Evolutionary conservation across 2,888 invertebrate genomes (phyloP), one percentile per base, ranked within the genome.

Genomic region (Elysia crispata): DNA sequence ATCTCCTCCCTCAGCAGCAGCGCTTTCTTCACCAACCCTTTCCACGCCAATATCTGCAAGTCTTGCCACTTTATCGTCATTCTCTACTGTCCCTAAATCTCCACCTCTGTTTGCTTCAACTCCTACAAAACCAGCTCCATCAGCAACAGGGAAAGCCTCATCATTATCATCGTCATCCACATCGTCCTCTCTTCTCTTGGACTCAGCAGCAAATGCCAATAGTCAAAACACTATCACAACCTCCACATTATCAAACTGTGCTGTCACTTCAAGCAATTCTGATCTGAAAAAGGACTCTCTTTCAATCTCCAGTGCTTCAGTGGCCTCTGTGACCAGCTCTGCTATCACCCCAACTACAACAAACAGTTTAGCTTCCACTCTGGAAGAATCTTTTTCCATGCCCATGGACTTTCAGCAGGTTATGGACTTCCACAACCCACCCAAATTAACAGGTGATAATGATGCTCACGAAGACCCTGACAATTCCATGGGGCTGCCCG

Each of bases 401-500:
- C 60, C 75, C n/a, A 76, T 80, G 64, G 80, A 80, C 11, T 80
- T 80, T 31, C 69, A 75, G 15, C 72, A 76, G 20, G 80, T 76
- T 31, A 72, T 80, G 72, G 80, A 80, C 30, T 80, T 80, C 28
- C 80, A 80, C 67, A 76, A 72, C 70, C 72, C 80, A 13, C 76
- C 80, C 18, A 80, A 80, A 33, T 72, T 80, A 8, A 54, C 73
- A 23, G 60, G 60, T 6, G 23, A 60, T 18, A 41, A 3, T 41
- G 80, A 80, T 30, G 30, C 64, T 18, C 76, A 80, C 49, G 80
- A 80, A 57, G 80, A 80, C 50, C 76, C 62, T 23, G 76, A 72
- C 30, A 76, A 33, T 28, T 72, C 80, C 23, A 76, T 75, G 41
- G 76, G 80, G 33, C 79, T 79, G 62, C 79, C 79, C 20, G 79